Evolutionary conservation across 2,113 vertebrate genomes (phyloP).

Genomic region (Chaetodon trifascialis): DNA sequence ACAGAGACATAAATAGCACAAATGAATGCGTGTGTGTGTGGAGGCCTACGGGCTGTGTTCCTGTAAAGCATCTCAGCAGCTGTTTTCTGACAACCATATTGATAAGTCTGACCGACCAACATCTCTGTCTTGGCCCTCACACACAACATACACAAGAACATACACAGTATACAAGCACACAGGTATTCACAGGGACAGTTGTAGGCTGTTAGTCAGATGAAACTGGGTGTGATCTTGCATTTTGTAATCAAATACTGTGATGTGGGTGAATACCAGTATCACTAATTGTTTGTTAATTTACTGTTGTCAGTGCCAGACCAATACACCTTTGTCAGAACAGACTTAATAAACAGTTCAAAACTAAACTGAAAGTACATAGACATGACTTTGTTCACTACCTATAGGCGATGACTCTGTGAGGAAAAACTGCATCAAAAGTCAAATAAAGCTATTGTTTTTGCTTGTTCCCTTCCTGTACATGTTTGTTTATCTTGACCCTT

Average conservation of each 20-base stretch:
- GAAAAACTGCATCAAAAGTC: neutral
- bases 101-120: neutral
- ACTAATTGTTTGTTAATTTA: neutral
- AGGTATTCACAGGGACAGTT: no score
- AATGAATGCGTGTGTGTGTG: neutral
- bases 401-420: neutral
- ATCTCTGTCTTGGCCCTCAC: neutral
- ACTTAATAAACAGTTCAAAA: no score
- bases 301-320: neutral
- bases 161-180: neutral
- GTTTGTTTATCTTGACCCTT: no score
- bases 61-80: neutral
- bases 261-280: neutral
- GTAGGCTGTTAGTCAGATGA: neutral
- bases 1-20: slow-evolving; percentile 8
- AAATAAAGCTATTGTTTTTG: neutral
- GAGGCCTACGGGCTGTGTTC: neutral
- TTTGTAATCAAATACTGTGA: neutral
- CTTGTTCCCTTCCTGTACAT: no score
- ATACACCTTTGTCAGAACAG: no score
- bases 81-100: neutral
- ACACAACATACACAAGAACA: neutral
- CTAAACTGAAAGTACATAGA: neutral
- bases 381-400: neutral
- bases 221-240: neutral